Conservation (phyloP, 2,888 invertebrate species). For the Anoplius nigerrimus region DNA sequence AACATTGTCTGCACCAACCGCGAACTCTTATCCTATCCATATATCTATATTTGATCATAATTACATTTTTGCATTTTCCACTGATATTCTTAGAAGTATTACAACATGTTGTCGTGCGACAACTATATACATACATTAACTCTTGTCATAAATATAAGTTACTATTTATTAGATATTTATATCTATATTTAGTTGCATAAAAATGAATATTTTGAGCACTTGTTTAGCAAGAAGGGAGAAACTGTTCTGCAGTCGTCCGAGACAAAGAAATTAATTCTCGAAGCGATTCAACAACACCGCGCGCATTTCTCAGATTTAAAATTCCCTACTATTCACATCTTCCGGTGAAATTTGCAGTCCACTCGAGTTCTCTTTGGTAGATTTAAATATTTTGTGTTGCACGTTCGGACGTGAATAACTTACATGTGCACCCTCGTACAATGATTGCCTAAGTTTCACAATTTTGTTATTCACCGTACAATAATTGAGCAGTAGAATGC, state of each 20-base stretch:
- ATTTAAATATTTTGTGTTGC: no score
- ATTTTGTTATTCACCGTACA: no score
- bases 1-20: constrained; percentile 19
- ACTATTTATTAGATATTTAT: constrained; percentile 56
- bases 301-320: no score
- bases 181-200: constrained; percentile 49
- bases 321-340: no score
- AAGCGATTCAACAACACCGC: no score
- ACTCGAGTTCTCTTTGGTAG: no score
- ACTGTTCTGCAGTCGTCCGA: constrained; percentile 22
- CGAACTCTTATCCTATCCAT: constrained; percentile 33
- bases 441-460: no score
- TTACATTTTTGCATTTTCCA: constrained; percentile 51
- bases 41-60: constrained; percentile 55
- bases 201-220: constrained; percentile 63
- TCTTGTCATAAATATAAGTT: constrained; percentile 66
- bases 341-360: no score
- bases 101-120: constrained; percentile 44
- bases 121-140: constrained; percentile 66
- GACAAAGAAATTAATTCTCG: no score
- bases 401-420: no score
- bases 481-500: no score
- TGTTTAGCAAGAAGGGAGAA: constrained; percentile 44
- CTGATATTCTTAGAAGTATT: constrained; percentile 46
- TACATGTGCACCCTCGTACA: no score